phyloP scores from a whole-genome alignment of 2,113 vertebrate species.

The Monopterus albus region DNA sequence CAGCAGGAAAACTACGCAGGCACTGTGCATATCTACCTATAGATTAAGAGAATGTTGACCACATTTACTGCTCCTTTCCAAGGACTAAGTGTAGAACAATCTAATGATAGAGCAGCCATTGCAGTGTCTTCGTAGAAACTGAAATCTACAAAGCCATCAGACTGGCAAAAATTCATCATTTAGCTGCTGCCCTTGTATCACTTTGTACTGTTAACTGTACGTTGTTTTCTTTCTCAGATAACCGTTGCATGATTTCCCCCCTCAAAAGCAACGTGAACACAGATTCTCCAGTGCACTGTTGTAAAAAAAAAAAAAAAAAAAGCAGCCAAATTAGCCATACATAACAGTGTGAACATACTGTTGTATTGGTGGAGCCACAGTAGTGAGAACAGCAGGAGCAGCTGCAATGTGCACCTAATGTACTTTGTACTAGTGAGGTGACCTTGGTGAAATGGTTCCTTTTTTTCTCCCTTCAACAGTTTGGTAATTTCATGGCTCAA shows the following conservation, averaged over 20 bases:
- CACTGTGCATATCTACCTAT: not conserved
- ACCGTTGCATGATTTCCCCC: too few relatives aligned
- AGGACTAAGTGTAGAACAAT: not conserved
- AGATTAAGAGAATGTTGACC: not conserved
- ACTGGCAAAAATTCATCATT: too few relatives aligned
- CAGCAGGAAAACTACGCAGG: not conserved
- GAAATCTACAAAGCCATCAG: too few relatives aligned
- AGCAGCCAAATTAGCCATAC: not conserved
- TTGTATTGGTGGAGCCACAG: not conserved
- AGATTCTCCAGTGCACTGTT: too few relatives aligned
- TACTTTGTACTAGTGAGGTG: not conserved
- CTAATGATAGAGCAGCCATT: not conserved
- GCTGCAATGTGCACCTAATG: not conserved
- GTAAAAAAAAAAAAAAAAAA: too few relatives aligned
- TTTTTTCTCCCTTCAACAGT: conserved; percentile 1
- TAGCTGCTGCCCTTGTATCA: not conserved
- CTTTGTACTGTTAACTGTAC: too few relatives aligned
- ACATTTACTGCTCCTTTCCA: not conserved
- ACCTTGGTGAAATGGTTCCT: conserved; percentile 12
- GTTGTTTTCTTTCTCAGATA: too few relatives aligned
- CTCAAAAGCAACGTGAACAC: too few relatives aligned
- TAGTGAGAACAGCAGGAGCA: not conserved
- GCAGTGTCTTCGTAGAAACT: not conserved
- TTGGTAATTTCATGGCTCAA: conserved; percentile 40
- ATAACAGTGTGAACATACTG: not conserved